Base-by-base conservation (phyloP, 2,797 vertebrate species). In the Lutjanus argentimaculatus region DNA sequence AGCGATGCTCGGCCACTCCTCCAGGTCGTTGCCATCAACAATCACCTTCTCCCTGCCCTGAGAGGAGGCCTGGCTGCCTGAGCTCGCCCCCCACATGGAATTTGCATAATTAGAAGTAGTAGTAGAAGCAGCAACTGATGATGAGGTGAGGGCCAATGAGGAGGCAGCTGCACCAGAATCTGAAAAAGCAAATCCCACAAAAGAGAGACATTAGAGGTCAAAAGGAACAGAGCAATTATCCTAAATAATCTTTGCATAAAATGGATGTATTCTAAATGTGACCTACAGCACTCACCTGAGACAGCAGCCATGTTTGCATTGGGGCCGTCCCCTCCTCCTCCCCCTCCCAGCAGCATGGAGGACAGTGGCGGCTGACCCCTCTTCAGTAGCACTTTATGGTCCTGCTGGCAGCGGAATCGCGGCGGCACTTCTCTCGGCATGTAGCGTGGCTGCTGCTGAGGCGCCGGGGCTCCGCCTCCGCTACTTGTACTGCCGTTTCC, bases 361-460 rank as follows among this genome's bases (percentile, higher is more conserved):
- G 98, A 99, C 93, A 98, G 97, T 46, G 98, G 98, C 86, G 98
- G 98, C 97, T 99, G 98, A 93, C 98, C 98, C 95, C 98, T 98
- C 95, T 99, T 99, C 96, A 99, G 97, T 98, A 99, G 98, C 98
- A 99, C 98, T 98, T 99, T 99, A 96, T 99, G 98, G 97, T 99
- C 98, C 97, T 99, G 98, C 98, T 99, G 98, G 98, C 98, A 98
- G 96, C 98, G 98, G 96, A 99, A 99, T 97, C 98, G 97, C 94
- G 98, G 98, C 69, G 98, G 98, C 97, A 99, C 98, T 98, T 99
- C 98, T 96, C 98, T 97, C 96, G 98, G 98, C 98, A 99, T 99
- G 97, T 99, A 99, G 97, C 98, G 98, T 90, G 97, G 95, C 93
- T 97, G 96, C 89, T 97, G 96, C 90, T 96, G 95, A 91, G 93